phyloP scores from a whole-genome alignment of 1,140 invertebrate species.

The Antheraea pernyi region DNA sequence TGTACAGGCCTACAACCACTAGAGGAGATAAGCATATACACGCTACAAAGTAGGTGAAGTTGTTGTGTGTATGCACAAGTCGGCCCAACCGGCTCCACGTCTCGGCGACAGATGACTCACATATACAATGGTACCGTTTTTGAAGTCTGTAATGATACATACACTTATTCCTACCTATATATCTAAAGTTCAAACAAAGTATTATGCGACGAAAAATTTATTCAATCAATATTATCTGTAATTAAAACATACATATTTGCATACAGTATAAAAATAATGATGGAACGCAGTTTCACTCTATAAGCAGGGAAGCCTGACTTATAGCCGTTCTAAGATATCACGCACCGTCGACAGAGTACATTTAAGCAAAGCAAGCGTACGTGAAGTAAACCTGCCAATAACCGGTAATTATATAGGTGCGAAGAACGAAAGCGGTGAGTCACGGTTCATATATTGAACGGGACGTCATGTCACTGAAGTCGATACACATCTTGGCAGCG shows the following conservation, averaged over 20 bases:
- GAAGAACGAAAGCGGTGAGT: slow-evolving; percentile 58
- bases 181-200: slow-evolving; percentile 11
- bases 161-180: slow-evolving; percentile 7
- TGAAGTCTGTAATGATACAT: slow-evolving; percentile 31
- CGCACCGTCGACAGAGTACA: slow-evolving; percentile 18
- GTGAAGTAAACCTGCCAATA: slow-evolving; percentile 25
- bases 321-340: slow-evolving; percentile 8
- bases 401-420: slow-evolving; percentile 35
- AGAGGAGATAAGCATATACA: background rate
- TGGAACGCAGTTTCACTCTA: slow-evolving; percentile 1
- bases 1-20: background rate
- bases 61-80: slow-evolving; percentile 21
- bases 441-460: slow-evolving; percentile 21
- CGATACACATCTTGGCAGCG: slow-evolving; percentile 13
- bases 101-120: slow-evolving; percentile 58
- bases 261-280: background rate
- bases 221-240: too few relatives aligned
- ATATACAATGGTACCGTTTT: slow-evolving; percentile 52
- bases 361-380: slow-evolving; percentile 24
- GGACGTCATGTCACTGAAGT: slow-evolving; percentile 18
- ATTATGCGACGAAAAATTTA: too few relatives aligned
- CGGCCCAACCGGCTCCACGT: slow-evolving; percentile 53
- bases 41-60: slow-evolving; percentile 11
- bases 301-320: background rate
- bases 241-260: too few relatives aligned